Base-by-base conservation (phyloP, 2,113 vertebrate genomes). In the Hassar affinis region DNA sequence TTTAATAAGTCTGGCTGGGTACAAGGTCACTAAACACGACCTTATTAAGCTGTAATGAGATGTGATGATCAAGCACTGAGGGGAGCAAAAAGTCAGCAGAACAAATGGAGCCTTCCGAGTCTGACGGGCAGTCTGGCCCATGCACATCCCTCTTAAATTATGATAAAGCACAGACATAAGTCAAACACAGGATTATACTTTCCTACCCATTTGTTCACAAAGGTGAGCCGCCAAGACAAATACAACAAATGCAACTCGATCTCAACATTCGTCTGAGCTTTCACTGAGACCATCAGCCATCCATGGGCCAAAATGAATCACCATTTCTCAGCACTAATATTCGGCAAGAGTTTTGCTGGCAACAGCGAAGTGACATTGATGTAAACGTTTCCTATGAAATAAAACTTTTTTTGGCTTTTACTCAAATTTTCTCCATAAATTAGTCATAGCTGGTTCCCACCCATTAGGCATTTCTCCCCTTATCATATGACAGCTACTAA, bases 91-190 rank as follows among this genome's bases (percentile, higher is more conserved):
- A 33, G 59, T 52, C 76, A 75, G 71, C 79, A 56, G 35, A 84
- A 54, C 25, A 52, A 77, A 84, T 78, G 82, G 54, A 35, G 54
- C 18, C 79, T 57, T 30, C 35, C 20, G 68, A 2, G 35, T 77
- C 38, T 83, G 77, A 84, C 33, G 51, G 75, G 54, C 71, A 79
- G 79, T 47, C 33, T 69, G 52, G 64, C 59, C 66, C 78, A 68
- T 27, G 75, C 20, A 61, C 18, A 8, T 82, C 62, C 22, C 84
- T 78, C n/a, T 62, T 78, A 77, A 85, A 76, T 61, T 83, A 84
- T 84, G 84, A 88, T 81, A 85, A 77, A 87, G 81, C 72, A 79
- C 86, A 85, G 86, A 71, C 64, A n/a, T 47, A 74, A 86, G 77
- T 79, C 66, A 80, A 75, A 56, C 77, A 62, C 8, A 3, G 18